Conservation (phyloP, 37 sponge, comb jelly and placozoan genomes). For the Aplysina aerophoba region DNA sequence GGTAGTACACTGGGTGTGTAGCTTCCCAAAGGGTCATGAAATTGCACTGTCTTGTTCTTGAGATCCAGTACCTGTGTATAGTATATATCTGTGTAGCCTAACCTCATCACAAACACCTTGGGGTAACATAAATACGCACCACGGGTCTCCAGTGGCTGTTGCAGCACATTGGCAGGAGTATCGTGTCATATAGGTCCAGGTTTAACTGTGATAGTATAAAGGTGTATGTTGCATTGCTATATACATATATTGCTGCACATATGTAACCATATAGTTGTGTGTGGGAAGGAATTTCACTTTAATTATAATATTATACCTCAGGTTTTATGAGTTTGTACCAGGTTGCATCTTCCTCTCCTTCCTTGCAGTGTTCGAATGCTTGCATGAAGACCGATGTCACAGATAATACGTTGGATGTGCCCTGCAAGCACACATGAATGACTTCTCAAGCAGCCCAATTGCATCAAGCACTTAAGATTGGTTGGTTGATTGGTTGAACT, state of each 20-base stretch:
- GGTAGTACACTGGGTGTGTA: not conserved
- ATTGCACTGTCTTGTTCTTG: not conserved
- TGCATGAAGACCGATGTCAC: not conserved
- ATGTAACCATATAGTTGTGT: not conserved
- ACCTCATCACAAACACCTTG: not conserved
- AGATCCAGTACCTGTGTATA: not conserved
- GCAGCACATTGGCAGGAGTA: not conserved
- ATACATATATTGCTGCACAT: not conserved
- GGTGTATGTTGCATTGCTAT: too few species aligned
- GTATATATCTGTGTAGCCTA: too few species aligned
- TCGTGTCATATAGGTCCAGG: not conserved
- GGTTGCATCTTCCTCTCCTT: not conserved
- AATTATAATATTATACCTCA: not conserved
- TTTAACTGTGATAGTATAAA: not conserved
- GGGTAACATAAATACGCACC: not conserved
- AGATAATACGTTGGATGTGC: not conserved
- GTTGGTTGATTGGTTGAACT: not conserved
- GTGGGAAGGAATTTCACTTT: not conserved
- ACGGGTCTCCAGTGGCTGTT: not conserved
- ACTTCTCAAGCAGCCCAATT: too few species aligned
- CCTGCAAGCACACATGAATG: too few species aligned
- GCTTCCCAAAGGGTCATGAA: not conserved
- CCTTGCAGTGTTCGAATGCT: not conserved
- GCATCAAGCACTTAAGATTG: too few species aligned
- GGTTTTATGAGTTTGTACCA: too few species aligned